These are phyloP conservation scores for Corythoichthys haematopterus DNA, from an alignment of 2,113 vertebrate species.

Conservation along the genomic window DNA sequence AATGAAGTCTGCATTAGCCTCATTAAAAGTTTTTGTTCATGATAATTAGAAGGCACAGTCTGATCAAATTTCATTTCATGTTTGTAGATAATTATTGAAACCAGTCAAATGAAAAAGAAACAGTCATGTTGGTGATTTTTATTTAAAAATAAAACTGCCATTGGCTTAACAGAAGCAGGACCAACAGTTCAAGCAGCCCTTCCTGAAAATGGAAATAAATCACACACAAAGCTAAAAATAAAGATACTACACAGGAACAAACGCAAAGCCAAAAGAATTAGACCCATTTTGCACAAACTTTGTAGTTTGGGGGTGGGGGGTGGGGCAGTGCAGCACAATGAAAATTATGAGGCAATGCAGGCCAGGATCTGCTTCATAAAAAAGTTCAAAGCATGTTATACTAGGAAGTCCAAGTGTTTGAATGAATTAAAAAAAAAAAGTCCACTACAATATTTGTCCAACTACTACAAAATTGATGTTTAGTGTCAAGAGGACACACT, in stretches of 20 bases:
- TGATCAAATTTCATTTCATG: too few relatives aligned
- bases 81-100: not conserved
- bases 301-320: not conserved
- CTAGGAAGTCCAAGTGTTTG: not conserved
- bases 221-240: conserved; percentile 48
- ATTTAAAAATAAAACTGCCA: conserved; percentile 67
- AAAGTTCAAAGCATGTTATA: not conserved
- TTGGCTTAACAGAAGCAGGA: conserved; percentile 33
- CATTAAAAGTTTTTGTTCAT: too few relatives aligned
- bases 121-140: conserved; percentile 51
- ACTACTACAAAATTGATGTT: not conserved
- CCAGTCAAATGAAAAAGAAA: not conserved
- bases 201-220: conserved; percentile 46
- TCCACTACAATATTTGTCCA: conserved; percentile 18
- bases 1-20: too few relatives aligned
- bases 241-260: conserved; percentile 27
- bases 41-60: too few relatives aligned
- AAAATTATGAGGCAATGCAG: conserved; percentile 27
- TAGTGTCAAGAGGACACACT: not conserved
- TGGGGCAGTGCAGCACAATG: conserved; percentile 45
- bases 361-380: conserved; percentile 5
- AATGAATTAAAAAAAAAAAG: conserved; percentile 33
- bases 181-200: conserved; percentile 46
- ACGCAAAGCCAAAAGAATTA: conserved; percentile 1
- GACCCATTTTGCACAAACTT: conserved; percentile 4